Percentiles rank a stretch among this genome's conserved stretches.
Conservation (phyloP, 2,888 invertebrate genomes). For the Atrina japonica region DNA sequence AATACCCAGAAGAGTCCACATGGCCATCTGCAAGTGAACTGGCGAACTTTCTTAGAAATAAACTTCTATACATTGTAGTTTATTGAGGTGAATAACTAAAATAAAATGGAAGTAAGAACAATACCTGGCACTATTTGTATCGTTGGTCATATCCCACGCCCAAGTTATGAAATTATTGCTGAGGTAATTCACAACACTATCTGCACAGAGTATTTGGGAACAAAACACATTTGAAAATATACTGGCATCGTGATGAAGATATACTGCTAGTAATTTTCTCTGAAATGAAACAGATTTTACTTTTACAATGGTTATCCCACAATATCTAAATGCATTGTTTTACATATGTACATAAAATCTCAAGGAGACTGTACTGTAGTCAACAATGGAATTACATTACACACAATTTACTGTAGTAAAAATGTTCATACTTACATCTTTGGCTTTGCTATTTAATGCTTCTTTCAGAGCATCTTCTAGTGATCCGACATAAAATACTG, state of each 20-base stretch:
- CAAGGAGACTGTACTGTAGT: background rate
- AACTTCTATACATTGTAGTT: no score
- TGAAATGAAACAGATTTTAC: conserved; percentile 80
- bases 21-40: no score
- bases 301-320: background rate
- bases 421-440: conserved; percentile 86
- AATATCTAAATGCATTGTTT: background rate
- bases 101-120: no score
- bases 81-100: no score
- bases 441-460: conserved; percentile 93
- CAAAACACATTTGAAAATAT: conserved; percentile 98
- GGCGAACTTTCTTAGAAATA: no score
- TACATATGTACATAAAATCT: background rate
- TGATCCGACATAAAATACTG: conserved; percentile 94
- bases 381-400: no score
- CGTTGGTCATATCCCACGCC: conserved; percentile 98
- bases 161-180: conserved; percentile 95
- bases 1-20: no score
- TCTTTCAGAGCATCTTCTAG: conserved; percentile 95
- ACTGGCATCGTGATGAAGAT: conserved; percentile 97
- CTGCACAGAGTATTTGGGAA: conserved; percentile 94
- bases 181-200: conserved; percentile 93
- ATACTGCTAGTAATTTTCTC: conserved; percentile 95
- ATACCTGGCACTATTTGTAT: conserved; percentile 92
- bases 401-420: background rate